A percentile compares a stretch with the other conserved stretches of the same genome.
Conservation (phyloP, 2,113 vertebrate species). For the Semnopithecus entellus region DNA sequence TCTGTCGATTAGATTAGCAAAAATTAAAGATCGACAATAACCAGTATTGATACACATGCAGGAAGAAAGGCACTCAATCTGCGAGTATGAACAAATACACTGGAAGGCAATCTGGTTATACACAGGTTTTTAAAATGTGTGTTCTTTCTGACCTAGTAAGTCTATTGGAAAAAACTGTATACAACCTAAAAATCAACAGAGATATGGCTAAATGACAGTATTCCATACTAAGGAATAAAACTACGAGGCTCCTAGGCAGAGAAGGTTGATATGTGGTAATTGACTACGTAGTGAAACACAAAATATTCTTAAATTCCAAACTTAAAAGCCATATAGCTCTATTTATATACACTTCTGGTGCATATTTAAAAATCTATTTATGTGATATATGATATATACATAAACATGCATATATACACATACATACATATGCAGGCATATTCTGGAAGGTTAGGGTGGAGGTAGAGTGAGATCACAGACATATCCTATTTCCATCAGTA, state of each 20-base stretch:
- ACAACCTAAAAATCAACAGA: not conserved
- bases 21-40: not conserved
- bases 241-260: not conserved
- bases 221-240: not conserved
- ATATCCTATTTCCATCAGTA: not conserved
- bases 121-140: not conserved
- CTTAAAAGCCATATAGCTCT: not conserved
- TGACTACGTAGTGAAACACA: not conserved
- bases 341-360: not conserved
- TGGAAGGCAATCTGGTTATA: not conserved
- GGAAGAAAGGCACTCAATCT: not conserved
- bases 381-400: not conserved
- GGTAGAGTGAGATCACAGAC: not conserved
- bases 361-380: not conserved
- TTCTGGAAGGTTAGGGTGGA: not conserved
- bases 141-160: not conserved
- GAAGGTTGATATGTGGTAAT: fast-evolving
- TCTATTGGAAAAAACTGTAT: not conserved
- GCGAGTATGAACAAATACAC: not conserved
- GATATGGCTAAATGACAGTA: not conserved
- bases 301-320: not conserved
- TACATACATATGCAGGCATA: not conserved
- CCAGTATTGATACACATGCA: not conserved
- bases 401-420: not conserved
- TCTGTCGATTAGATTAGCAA: not conserved